Evolutionary conservation across 2,113 vertebrate genomes (phyloP), one percentile per base, ranked within the genome.

Genomic region (Anser brachyrhynchus): DNA sequence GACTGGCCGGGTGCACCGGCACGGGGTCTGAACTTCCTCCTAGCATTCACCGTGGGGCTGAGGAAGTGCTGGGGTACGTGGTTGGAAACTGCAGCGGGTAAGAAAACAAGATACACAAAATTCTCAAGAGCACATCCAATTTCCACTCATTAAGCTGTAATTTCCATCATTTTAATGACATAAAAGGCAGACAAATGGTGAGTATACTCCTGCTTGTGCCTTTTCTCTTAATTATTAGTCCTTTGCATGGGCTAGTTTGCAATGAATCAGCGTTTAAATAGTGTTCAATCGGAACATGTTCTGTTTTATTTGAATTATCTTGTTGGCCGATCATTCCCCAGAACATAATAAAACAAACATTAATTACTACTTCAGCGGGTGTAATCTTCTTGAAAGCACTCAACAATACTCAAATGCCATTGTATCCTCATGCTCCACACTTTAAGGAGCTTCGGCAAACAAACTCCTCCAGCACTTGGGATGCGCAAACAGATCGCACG

Each of bases 301-400:
- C 89, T 72, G 85, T 95, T 95, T 93, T 94, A 82, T 95, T 95
- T 96, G 96, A 96, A 82, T 95, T 95, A 96, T 94, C 96, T 93
- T 94, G 93, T 97, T 43, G 92, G 96, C 96, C 44, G 16, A 96
- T 94, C 95, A 75, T 92, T 96, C 97, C 97, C 97, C 62, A 89
- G 96, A 96, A 97, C 95, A 54, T 93, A 93, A 94, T 97, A 97
- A 97, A 98, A 92, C 96, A 97, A 98, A 97, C 95, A 97, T 97
- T 97, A 97, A 98, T 97, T 96, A 97, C 94, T 90, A n/a, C 78
- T 97, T 94, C 92, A 62, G 84, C 17, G 57, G 89, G 91, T 51
- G 80, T 77, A 72, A 86, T 92, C 91, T 93, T 93, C 93, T 93
- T 87, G 66, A 74, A 84, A 82, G 87, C 95, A 70, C 97, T 92